Evolutionary conservation across 2,113 vertebrate species (phyloP), one percentile per base, ranked within the genome.

Genomic region (Fulica atra): DNA sequence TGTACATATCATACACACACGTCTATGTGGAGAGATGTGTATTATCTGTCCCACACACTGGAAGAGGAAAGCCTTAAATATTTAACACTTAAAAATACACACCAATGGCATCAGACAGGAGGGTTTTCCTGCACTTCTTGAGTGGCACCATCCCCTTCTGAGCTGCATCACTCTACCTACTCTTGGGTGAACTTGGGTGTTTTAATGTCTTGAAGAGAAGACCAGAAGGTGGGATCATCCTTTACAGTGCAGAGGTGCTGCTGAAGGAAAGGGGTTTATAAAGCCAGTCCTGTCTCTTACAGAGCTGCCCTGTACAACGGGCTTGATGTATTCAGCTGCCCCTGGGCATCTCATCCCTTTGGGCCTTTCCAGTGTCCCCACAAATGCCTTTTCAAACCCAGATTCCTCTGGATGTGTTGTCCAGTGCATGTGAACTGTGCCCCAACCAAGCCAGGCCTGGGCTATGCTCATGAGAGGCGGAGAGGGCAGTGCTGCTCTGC

Each of bases 401-500:
- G 16, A 38, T 69, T 54, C 46, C 8, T 11, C 14, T 10, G 31
- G 40, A 25, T 23, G 8, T 11, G 12, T 16, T 25, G 50, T 33
- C 13, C 50, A 40, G 63, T 13, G 20, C 36, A 23, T 13, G 4
- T 6, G 11, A 70, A 38, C 38, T 18, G n/a, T 28, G 56, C 11
- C 26, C 56, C 33, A n/a, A 36, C 44, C 0, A 13, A 70, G 56
- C 14, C 7, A 2, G 38, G 6, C 11, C 35, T 50, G 31, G 35
- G n/a, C 16, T 46, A 4, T 5, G 54, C 19, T 19, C 33, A 60
- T 0, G 0, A 74, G 31, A 33, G 9, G 44, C 9, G 4, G 16
- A n/a, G 57, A 0, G 0, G 21, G 28, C 23, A 33, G 11, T 23
- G 38, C 14, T 11, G 7, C 18, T 44, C n/a, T 50, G 68, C 40